Evolutionary conservation across 1,140 invertebrate genomes (phyloP).

Genomic region (Drosophila albomicans): DNA sequence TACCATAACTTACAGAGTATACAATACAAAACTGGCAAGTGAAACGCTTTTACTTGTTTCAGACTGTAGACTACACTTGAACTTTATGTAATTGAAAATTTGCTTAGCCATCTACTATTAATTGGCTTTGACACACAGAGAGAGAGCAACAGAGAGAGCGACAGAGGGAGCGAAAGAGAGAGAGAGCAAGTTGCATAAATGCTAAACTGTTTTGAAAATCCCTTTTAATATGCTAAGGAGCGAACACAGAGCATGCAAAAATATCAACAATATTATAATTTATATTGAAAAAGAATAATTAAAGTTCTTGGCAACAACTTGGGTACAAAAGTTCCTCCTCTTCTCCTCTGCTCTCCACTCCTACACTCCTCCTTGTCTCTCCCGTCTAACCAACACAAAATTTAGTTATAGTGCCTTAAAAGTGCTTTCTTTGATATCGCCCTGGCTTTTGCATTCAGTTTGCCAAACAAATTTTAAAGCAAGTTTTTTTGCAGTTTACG

Average conservation of each 20-base stretch:
- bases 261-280: slow-evolving; percentile 1
- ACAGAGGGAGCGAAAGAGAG: not conserved
- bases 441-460: slow-evolving; percentile 5
- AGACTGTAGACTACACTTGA: not conserved
- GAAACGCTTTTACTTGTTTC: slow-evolving; percentile 21
- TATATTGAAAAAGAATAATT: slow-evolving; percentile 14
- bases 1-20: not conserved
- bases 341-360: too few relatives aligned
- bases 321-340: too few relatives aligned
- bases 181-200: not conserved
- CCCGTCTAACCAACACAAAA: too few relatives aligned
- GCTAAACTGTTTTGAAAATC: slow-evolving; percentile 8
- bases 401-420: not conserved
- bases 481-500: not conserved
- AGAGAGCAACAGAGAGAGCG: not conserved
- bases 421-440: slow-evolving; percentile 1
- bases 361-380: too few relatives aligned
- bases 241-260: not conserved
- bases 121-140: slow-evolving; percentile 26
- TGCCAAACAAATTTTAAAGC: slow-evolving; percentile 4
- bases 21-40: not conserved
- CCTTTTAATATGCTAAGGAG: slow-evolving; percentile 6
- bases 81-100: slow-evolving; percentile 45
- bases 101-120: slow-evolving; percentile 31
- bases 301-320: not conserved